Evolutionary conservation across 2,797 vertebrate species (phyloP).

Genomic region (Anabacerthia variegaticeps): DNA sequence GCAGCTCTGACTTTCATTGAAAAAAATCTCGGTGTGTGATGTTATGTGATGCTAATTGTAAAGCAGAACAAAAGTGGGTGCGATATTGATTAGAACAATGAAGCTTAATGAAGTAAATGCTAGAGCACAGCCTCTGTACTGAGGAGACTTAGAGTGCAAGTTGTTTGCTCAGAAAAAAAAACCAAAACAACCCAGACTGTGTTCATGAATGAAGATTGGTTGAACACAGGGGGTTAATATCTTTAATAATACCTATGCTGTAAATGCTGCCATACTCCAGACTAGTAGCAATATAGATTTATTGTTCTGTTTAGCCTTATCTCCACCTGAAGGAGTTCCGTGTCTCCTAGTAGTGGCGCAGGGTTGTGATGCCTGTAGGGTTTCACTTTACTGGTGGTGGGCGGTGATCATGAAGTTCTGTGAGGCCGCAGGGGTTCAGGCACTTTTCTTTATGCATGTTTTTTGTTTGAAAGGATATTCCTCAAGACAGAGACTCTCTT

Average conservation of each 20-base stretch:
- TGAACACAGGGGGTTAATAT: neutral
- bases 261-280: neutral
- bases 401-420: neutral
- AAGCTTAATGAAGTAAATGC: neutral
- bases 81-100: neutral
- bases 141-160: neutral
- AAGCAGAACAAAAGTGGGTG: neutral
- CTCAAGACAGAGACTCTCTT: neutral
- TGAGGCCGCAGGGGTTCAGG: neutral
- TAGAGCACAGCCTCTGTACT: neutral
- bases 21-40: neutral
- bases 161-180: neutral
- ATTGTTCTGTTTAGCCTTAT: neutral
- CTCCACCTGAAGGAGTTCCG: neutral
- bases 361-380: neutral
- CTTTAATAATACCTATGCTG: neutral
- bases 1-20: neutral
- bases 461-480: neutral
- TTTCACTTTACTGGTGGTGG: neutral
- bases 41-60: neutral
- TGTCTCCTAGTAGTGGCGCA: neutral
- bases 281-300: neutral
- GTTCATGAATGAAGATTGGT: neutral
- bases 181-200: neutral
- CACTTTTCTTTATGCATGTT: neutral